Evolutionary conservation across 2,797 vertebrate genomes (phyloP), one percentile per base, ranked within the genome.

Genomic region (Euphonia xanthogaster): DNA sequence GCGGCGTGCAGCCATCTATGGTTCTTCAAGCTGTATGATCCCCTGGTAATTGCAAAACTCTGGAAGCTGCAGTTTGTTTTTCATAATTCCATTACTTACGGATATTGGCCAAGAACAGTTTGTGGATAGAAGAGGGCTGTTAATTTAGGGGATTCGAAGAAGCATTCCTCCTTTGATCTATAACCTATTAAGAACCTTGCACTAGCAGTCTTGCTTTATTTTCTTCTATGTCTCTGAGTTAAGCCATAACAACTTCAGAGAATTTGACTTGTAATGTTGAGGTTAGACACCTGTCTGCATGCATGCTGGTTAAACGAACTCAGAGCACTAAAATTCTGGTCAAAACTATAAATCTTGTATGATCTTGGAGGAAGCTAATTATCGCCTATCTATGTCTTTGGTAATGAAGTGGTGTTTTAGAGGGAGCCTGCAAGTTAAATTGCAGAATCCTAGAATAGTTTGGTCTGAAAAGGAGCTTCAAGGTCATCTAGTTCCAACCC

Each of bases 31-130:
- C 55, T 20, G 1, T 71, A 23, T 31, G 80, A 91, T 93, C 94
- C 77, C 80, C 42, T 83, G 91, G 51, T 75, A 83, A 88, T 89
- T 88, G 76, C 79, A 91, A 90, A 94, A 90, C 37, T 63, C 54
- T 88, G 85, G 86, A 91, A 93, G 30, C 80, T 80, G 73, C 80
- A 65, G 65, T 53, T 90, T 90, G 39, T 42, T 90, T 87, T 80
- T 90, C 1, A 4, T 95, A 92, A 93, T 90, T 93, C 81, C 57
- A 47, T 94, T 82, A 80, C 50, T 91, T 84, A 78, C 1, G 7
- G 75, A n/a, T 92, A 75, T 67, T 94, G 82, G 60, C 75, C 73
- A 86, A 88, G 70, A 85, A 58, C 78, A 92, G n/a, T 53, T 53
- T 67, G 33, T 86, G 63, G 33, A 45, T 63, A 67, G 39, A 45